phyloP scores from a whole-genome alignment of 1,140 invertebrate genomes.

The Drosophila kurseongensis region DNA sequence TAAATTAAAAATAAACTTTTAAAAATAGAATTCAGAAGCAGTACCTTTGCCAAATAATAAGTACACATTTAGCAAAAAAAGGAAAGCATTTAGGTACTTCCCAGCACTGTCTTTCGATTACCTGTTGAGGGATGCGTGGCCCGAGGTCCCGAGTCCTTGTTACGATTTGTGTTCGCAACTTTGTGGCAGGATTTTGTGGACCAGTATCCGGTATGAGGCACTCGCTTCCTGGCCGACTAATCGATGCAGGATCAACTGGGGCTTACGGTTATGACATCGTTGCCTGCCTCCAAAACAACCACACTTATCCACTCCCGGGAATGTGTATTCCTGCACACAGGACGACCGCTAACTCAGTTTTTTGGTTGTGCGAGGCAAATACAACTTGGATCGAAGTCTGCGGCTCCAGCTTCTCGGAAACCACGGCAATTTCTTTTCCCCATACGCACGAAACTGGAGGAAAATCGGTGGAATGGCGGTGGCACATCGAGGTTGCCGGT shows the following conservation, averaged over 20 bases:
- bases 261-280: conserved; percentile 65
- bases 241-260: conserved; percentile 57
- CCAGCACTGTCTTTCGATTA: conserved; percentile 16
- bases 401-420: conserved; percentile 35
- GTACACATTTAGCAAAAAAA: too few species aligned
- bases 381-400: conserved; percentile 43
- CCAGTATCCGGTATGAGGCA: conserved; percentile 27
- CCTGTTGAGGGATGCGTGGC: conserved; percentile 65
- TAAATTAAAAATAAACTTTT: too few species aligned
- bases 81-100: background rate
- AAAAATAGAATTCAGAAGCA: too few species aligned
- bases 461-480: conserved; percentile 10
- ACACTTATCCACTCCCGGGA: conserved; percentile 20
- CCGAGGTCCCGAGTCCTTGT: conserved; percentile 33
- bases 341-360: conserved; percentile 55
- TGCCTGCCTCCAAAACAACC: conserved; percentile 31
- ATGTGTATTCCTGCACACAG: conserved; percentile 30
- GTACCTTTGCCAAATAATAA: too few species aligned
- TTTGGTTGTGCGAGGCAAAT: conserved; percentile 42
- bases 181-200: conserved; percentile 38
- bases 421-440: conserved; percentile 34
- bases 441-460: conserved; percentile 31
- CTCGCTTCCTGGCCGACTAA: conserved; percentile 46
- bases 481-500: background rate
- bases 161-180: conserved; percentile 64